A percentile compares a stretch with the other conserved stretches of the same genome.
Evolutionary conservation across 2,797 vertebrate genomes (phyloP).

Genomic region (Lepilemur septentrionalis): DNA sequence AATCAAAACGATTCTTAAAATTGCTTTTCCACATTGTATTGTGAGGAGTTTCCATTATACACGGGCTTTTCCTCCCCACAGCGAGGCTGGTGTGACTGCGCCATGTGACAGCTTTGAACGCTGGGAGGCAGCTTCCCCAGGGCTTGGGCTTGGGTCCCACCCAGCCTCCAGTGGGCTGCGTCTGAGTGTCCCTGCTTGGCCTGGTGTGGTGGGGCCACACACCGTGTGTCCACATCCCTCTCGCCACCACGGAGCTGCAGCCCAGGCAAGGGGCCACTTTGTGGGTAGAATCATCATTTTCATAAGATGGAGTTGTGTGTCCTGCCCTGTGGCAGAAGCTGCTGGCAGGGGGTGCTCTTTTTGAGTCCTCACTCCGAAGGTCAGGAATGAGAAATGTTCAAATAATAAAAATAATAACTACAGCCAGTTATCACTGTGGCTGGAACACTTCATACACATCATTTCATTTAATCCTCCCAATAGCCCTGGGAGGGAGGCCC

Average conservation of each 20-base stretch:
- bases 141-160: not conserved
- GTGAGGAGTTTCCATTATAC: constrained; percentile 71
- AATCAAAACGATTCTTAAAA: constrained; percentile 70
- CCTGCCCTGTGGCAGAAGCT: not conserved
- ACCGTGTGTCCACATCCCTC: not conserved
- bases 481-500: not conserved
- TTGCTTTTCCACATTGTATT: constrained; percentile 71
- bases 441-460: not conserved
- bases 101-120: not conserved
- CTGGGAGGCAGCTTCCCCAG: constrained; percentile 17
- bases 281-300: not conserved
- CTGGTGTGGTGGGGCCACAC: not conserved
- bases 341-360: not conserved
- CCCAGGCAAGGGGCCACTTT: not conserved
- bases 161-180: constrained; percentile 11
- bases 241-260: not conserved
- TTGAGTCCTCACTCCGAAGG: not conserved
- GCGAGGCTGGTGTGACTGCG: constrained; percentile 6
- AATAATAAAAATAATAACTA: not conserved
- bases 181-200: constrained; percentile 3
- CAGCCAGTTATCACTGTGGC: not conserved
- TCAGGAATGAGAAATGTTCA: constrained; percentile 7
- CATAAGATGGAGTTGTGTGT: not conserved
- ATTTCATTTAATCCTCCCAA: not conserved
- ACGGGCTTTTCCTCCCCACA: constrained; percentile 46